Evolutionary conservation across 2,888 invertebrate species (phyloP).

Genomic region (Trichogramma evanescens): DNA sequence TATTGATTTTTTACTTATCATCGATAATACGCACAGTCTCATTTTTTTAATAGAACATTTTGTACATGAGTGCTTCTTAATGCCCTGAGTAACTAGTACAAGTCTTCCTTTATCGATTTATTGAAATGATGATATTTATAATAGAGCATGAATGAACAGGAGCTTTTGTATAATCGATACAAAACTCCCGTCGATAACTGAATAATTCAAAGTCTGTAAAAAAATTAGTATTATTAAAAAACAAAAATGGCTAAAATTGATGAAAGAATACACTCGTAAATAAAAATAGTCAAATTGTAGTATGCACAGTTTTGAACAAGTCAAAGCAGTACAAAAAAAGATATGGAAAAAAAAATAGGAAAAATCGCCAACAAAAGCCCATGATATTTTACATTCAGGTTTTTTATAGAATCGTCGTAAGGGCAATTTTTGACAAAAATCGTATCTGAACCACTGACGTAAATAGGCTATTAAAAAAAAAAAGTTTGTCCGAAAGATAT

Average conservation of each 20-base stretch:
- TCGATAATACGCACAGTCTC: background rate
- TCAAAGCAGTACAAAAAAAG: too few species aligned
- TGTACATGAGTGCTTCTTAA: constrained; percentile 20
- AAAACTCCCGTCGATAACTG: constrained; percentile 26
- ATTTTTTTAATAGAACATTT: constrained; percentile 22
- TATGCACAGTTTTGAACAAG: background rate
- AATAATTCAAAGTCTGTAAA: background rate
- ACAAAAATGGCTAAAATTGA: background rate
- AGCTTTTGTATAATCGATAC: constrained; percentile 34
- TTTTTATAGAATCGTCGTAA: too few species aligned
- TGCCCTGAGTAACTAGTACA: constrained; percentile 23
- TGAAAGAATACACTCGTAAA: background rate
- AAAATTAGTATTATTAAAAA: background rate
- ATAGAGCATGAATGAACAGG: constrained; percentile 13
- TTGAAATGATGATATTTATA: constrained; percentile 18
- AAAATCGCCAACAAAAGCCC: too few species aligned
- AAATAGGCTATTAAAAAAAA: too few species aligned
- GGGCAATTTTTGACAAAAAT: too few species aligned
- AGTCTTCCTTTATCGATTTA: constrained; percentile 29
- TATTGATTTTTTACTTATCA: background rate
- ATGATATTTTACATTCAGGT: too few species aligned
- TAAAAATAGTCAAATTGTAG: background rate
- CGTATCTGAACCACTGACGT: too few species aligned
- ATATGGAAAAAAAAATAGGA: too few species aligned
- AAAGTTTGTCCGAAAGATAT: background rate